Base-by-base conservation (phyloP, 2,888 invertebrate genomes). In the Cyrtodaria siliqua region DNA sequence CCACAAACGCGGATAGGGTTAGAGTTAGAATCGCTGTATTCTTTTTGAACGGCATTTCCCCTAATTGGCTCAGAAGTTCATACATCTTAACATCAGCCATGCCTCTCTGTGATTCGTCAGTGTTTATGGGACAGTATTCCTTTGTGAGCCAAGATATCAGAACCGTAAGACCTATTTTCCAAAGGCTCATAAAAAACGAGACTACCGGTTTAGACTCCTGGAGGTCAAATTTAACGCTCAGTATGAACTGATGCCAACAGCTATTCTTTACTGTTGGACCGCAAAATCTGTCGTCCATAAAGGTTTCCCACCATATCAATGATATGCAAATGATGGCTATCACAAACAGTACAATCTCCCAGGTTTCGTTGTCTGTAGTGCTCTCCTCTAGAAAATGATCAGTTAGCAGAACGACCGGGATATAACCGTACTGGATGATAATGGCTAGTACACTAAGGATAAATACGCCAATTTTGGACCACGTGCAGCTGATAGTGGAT, bases 281-380 rank as follows among this genome's bases (percentile, higher is more conserved):
- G 57, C 77, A 79, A 29, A 85, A 84, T 18, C 84, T 67, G 26
- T 86, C 86, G 66, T 90, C 90, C 8, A 82, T 67, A 56, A 89
- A 90, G 53, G 89, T 90, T 63, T 90, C 90, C 89, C 90, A 90
- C 72, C 80, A 85, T 1, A 83, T 73, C 26, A 87, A 69, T 12
- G 89, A 88, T 2, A 88, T 76, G 9, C 52, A 63, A n/a, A 89
- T 27, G 38, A 89, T 69, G 16, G 82, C 79, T 0, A 83, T 52
- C 0, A 75, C 62, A 40, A 86, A 62, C 26, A 83, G 69, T 0
- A 81, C 33, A 2, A 82, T 64, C 16, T 55, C 59, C 8, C 60
- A 16, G 0, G 18, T 16, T 23, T 59, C 52, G 12, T 62, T 59
- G 24, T 71, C 77, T 4, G 55, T 44, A 2, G 26, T 38, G 24